Evolutionary conservation across 2,888 invertebrate species (phyloP).

Genomic region (Dolichopus griseipennis): DNA sequence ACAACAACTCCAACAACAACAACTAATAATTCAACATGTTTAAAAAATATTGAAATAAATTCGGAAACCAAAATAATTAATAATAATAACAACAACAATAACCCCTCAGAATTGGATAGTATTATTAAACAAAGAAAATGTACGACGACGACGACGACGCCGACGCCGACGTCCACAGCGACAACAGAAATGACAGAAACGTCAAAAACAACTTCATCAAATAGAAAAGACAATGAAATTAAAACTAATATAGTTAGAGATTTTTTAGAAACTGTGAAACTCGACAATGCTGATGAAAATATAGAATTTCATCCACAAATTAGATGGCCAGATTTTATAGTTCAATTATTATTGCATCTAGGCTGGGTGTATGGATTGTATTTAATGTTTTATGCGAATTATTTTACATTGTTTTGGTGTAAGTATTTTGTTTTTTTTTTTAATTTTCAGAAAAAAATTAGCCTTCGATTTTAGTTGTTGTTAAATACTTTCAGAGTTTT

Average conservation of each 20-base stretch:
- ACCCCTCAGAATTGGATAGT: neutral
- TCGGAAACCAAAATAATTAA: neutral
- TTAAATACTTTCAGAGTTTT: no score
- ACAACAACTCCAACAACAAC: neutral
- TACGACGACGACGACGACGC: neutral
- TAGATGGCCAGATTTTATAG: conserved; percentile 64
- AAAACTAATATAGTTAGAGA: neutral
- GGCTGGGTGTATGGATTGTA: conserved; percentile 63
- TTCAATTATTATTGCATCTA: conserved; percentile 59
- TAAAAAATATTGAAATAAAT: no score
- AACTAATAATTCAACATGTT: neutral
- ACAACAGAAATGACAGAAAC: no score
- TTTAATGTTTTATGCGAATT: conserved; percentile 54
- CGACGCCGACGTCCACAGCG: no score
- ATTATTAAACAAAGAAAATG: neutral
- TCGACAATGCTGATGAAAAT: conserved; percentile 13
- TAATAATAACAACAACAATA: no score
- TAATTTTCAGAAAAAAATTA: no score
- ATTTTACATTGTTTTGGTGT: conserved; percentile 65
- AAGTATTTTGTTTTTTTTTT: conserved; percentile 40
- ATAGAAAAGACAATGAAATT: neutral
- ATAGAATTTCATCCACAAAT: conserved; percentile 51
- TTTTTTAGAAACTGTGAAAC: conserved; percentile 3
- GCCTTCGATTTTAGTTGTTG: no score
- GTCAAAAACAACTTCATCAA: neutral